Conservation (phyloP, 2,797 vertebrate genomes). For the Argya squamiceps region DNA sequence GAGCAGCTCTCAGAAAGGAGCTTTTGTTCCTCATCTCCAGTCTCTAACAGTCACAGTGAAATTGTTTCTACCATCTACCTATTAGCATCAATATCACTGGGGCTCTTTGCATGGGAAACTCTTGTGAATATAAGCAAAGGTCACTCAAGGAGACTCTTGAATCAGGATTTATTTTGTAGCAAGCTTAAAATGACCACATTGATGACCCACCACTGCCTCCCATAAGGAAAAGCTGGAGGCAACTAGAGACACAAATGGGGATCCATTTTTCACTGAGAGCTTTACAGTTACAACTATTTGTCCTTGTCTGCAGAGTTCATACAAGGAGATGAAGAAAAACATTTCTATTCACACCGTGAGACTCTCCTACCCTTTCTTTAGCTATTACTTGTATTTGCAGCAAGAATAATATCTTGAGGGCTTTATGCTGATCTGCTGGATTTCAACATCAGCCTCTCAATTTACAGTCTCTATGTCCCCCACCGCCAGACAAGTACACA, state of each 20-base stretch:
- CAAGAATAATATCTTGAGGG: constrained; percentile 29
- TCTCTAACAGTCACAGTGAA: not conserved
- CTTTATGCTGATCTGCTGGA: constrained; percentile 33
- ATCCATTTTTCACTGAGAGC: not conserved
- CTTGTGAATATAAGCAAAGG: not conserved
- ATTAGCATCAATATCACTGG: not conserved
- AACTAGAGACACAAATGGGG: not conserved
- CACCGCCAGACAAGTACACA: rapidly evolving
- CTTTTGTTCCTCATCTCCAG: constrained; percentile 50
- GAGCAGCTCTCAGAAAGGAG: constrained; percentile 48
- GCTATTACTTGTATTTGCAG: constrained; percentile 26
- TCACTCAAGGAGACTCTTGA: not conserved
- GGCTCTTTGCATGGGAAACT: constrained; percentile 12
- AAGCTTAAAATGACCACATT: not conserved
- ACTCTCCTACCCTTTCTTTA: not conserved
- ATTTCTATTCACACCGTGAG: not conserved
- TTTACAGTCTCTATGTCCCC: not conserved
- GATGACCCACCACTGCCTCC: not conserved
- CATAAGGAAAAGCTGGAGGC: not conserved
- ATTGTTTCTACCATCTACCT: constrained; percentile 4
- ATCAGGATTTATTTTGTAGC: not conserved
- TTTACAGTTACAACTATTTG: not conserved
- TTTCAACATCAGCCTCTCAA: not conserved
- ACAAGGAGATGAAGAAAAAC: not conserved
- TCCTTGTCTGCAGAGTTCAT: not conserved